phyloP scores from a whole-genome alignment of 2,888 invertebrate genomes.

The Drosophila tanythrix region DNA sequence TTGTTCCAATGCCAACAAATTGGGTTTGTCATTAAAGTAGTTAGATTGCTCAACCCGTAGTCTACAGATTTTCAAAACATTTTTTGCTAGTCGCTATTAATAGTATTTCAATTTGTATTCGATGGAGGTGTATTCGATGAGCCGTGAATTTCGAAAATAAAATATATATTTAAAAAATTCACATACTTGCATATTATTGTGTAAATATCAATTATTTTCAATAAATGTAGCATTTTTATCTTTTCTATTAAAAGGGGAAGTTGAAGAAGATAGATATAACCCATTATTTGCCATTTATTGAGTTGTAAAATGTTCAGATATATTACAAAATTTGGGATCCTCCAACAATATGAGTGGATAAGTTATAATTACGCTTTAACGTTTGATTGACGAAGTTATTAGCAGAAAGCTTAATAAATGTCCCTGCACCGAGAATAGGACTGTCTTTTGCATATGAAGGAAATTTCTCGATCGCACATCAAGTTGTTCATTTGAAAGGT shows the following conservation, averaged over 20 bases:
- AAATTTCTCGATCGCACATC: conserved; percentile 12
- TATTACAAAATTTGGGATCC: not conserved
- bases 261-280: not conserved
- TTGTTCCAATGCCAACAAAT: conserved; percentile 62
- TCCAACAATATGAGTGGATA: not conserved
- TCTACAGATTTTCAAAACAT: conserved; percentile 45
- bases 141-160: not conserved
- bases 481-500: conserved; percentile 44
- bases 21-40: conserved; percentile 73
- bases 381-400: not conserved
- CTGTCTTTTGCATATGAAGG: conserved; percentile 41
- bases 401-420: not conserved
- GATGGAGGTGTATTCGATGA: not conserved
- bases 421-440: conserved; percentile 22
- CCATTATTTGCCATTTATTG: not conserved
- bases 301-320: not conserved
- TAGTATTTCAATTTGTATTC: conserved; percentile 15
- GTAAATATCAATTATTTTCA: not conserved
- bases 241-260: not conserved
- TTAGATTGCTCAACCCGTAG: conserved; percentile 52
- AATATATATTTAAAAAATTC: not conserved
- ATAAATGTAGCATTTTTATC: not conserved
- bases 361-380: not conserved
- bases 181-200: not conserved
- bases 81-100: not conserved